Conservation (phyloP, 2,888 invertebrate genomes). For the Clunio marinus region DNA sequence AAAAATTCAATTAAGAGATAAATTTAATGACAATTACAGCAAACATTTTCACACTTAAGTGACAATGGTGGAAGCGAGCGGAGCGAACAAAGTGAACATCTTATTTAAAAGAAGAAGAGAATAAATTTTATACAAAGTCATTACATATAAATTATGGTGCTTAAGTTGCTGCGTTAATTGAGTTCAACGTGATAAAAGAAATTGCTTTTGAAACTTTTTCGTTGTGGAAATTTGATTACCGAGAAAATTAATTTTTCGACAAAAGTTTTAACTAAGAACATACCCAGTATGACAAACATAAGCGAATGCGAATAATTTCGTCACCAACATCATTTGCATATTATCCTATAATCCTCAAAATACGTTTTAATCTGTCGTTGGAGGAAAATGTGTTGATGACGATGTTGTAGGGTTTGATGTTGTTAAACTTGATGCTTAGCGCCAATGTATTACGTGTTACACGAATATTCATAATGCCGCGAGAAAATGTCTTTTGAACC, state of each 20-base stretch:
- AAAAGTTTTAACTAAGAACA: neutral
- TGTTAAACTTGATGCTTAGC: neutral
- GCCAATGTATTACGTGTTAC: neutral
- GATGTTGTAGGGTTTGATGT: slow-evolving; percentile 1
- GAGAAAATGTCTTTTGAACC: neutral
- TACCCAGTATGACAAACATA: too few relatives aligned
- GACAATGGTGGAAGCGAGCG: neutral
- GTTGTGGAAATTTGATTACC: neutral
- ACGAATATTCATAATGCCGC: neutral
- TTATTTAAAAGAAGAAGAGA: too few relatives aligned
- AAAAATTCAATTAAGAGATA: neutral
- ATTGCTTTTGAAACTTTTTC: slow-evolving; percentile 12
- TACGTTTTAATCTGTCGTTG: slow-evolving; percentile 1
- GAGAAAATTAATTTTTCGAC: neutral
- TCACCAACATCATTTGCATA: slow-evolving; percentile 9
- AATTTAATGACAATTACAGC: slow-evolving; percentile 2
- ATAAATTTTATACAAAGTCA: slow-evolving; percentile 3
- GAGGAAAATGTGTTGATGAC: neutral
- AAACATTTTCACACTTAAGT: neutral
- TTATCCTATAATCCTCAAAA: slow-evolving; percentile 8
- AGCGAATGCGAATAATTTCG: neutral
- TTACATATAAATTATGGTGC: slow-evolving; percentile 1
- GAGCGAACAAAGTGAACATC: too few relatives aligned
- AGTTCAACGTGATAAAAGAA: slow-evolving; percentile 11
- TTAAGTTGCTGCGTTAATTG: slow-evolving; percentile 15